Base-by-base conservation (phyloP, 2,888 invertebrate species). In the Leistus spinibarbis region DNA sequence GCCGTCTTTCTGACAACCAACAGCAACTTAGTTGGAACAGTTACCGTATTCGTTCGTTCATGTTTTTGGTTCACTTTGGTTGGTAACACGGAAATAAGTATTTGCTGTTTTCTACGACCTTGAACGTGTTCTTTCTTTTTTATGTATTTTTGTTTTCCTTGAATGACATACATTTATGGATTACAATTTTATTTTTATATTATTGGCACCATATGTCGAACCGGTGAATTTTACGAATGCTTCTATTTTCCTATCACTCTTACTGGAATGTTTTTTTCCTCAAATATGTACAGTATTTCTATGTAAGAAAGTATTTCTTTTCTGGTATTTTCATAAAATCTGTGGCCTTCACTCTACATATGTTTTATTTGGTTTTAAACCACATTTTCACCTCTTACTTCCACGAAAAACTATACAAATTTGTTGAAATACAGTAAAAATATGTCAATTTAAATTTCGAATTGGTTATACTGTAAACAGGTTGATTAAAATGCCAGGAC, bases 1-100 rank as follows among this genome's bases (percentile, higher is more conserved):
- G 70, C 63, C 70, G 70, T 17, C 40, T 27, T 66, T 40, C 40
- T 40, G 40, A 40, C 40, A 40, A 10, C 40, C 40, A 40, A 13
- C 40, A 40, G 13, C 40, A 10, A 13, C 13, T 10, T 13, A 13
- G 7, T 1, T 1, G 40, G 40, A 10, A 40, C 40, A 40, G 40
- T 40, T 40, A 13, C 40, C 40, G 40, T 40, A 40, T 40, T 40
- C 40, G 40, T 40, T 40, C 40, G 40, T 40, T 40, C 5, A 40
- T 40, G 40, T 13, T 40, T 40, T 40, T 40, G 5, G 40, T n/a
- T n/a, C 40, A 10, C 4, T 40, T 40, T 40, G 4, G 40, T 40
- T 40, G 40, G 40, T 7, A 40, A 40, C 40, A 40, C 40, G 40
- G 40, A 40, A 40, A 40, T 40, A 7, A 4, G 7, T 24, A 13